A percentile compares a stretch with the other conserved stretches of the same genome.
Evolutionary conservation across 2,113 vertebrate genomes (phyloP).

Genomic region (Tapirus terrestris): DNA sequence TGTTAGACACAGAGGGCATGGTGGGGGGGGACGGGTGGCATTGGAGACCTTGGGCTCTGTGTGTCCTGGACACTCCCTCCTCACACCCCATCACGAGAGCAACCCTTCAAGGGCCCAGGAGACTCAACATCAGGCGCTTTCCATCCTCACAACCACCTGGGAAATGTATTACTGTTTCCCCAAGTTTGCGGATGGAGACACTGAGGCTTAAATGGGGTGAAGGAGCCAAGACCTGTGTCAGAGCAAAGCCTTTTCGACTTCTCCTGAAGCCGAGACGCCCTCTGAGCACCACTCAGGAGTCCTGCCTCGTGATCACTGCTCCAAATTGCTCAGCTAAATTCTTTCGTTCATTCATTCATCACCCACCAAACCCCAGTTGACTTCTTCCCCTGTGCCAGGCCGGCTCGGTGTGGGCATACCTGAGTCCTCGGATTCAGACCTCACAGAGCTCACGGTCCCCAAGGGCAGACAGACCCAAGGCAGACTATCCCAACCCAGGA

Average conservation of each 20-base stretch:
- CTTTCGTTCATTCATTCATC: not conserved
- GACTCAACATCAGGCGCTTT: not conserved
- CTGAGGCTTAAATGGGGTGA: not conserved
- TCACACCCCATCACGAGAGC: not conserved
- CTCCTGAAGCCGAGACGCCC: not conserved
- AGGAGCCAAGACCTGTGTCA: not conserved
- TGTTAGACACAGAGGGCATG: not conserved
- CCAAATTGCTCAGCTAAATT: not conserved
- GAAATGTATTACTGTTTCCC: not conserved
- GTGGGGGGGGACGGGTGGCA: not conserved
- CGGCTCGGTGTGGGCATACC: not conserved
- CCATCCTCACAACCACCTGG: not conserved
- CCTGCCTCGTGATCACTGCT: not conserved
- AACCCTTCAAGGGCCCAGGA: not conserved
- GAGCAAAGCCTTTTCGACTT: not conserved
- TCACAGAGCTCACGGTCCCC: not conserved
- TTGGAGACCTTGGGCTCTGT: not conserved
- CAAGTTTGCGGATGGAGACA: not conserved
- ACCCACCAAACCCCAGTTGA: not conserved
- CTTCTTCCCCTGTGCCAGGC: not conserved
- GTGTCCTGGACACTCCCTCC: not conserved
- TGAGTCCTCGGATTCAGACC: not conserved
- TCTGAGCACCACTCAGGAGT: not conserved
- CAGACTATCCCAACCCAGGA: not conserved
- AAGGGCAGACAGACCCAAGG: not conserved